Percentiles rank a stretch among this genome's conserved stretches.
These are phyloP conservation scores for Capra hircus DNA, from an alignment of 2,113 vertebrate species.

Conservation along the genomic window DNA sequence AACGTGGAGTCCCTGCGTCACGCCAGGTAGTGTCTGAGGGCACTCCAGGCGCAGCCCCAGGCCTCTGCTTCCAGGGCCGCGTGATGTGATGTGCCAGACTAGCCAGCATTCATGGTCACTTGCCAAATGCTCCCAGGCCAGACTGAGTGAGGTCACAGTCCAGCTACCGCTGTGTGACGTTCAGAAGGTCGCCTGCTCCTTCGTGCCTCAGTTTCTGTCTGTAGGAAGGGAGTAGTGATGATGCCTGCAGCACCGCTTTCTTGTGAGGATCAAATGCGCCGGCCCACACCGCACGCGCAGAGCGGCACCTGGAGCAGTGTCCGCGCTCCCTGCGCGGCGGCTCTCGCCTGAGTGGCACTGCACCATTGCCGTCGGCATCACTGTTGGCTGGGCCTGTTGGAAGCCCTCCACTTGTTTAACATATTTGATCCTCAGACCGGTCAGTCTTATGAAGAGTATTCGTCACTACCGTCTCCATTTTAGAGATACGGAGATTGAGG, in stretches of 20 bases:
- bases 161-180: not conserved
- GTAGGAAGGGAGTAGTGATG: not conserved
- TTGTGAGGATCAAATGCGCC: not conserved
- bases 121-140: not conserved
- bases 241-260: not conserved
- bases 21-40: rapidly evolving
- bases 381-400: not conserved
- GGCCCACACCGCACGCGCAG: rapidly evolving
- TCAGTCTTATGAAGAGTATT: not conserved
- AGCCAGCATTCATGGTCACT: not conserved
- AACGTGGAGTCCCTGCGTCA: rapidly evolving
- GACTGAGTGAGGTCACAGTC: not conserved
- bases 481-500: not conserved
- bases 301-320: rapidly evolving
- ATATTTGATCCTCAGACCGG: not conserved
- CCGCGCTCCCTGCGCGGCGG: rapidly evolving
- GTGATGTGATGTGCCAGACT: rapidly evolving
- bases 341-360: not conserved
- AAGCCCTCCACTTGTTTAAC: rapidly evolving
- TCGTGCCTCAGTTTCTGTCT: not conserved
- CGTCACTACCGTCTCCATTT: not conserved
- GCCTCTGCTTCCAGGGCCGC: not conserved
- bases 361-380: rapidly evolving
- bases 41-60: not conserved
- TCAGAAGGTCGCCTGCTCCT: not conserved